These are phyloP conservation scores for Cerceris ruficornis DNA, from an alignment of 2,888 invertebrate genomes.

Conservation along the genomic window DNA sequence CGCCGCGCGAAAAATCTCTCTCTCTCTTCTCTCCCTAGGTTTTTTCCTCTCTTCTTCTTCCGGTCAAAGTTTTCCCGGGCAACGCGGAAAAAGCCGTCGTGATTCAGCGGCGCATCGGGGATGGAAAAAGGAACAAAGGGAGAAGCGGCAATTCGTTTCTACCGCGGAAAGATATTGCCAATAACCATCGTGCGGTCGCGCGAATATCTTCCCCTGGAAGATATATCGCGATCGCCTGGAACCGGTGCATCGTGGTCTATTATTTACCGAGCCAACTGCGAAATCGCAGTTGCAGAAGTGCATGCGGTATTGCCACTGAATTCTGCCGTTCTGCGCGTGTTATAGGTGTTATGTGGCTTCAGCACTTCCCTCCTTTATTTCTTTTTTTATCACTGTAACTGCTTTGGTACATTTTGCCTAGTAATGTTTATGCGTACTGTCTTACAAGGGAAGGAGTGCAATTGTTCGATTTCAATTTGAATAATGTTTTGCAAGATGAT, in stretches of 20 bases:
- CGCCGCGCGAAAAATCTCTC: constrained; percentile 22
- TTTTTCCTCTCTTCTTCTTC: neutral
- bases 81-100: constrained; percentile 1
- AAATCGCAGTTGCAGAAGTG: neutral
- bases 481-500: too few species aligned
- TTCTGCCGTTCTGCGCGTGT: too few species aligned
- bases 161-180: constrained; percentile 42
- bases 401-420: too few species aligned
- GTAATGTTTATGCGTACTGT: too few species aligned
- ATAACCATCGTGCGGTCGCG: constrained; percentile 25
- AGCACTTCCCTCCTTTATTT: too few species aligned
- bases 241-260: neutral
- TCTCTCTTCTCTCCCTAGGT: neutral
- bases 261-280: constrained; percentile 24
- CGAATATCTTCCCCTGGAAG: neutral
- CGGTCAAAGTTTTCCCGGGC: constrained; percentile 16
- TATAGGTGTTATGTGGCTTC: too few species aligned
- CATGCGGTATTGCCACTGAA: neutral
- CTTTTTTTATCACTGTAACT: too few species aligned
- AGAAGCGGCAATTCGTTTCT: constrained; percentile 29
- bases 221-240: neutral
- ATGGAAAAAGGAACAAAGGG: neutral
- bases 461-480: too few species aligned
- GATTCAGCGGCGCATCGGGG: neutral
- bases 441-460: too few species aligned